Evolutionary conservation across 1,140 invertebrate genomes (phyloP).

Genomic region (Magallana gigas): DNA sequence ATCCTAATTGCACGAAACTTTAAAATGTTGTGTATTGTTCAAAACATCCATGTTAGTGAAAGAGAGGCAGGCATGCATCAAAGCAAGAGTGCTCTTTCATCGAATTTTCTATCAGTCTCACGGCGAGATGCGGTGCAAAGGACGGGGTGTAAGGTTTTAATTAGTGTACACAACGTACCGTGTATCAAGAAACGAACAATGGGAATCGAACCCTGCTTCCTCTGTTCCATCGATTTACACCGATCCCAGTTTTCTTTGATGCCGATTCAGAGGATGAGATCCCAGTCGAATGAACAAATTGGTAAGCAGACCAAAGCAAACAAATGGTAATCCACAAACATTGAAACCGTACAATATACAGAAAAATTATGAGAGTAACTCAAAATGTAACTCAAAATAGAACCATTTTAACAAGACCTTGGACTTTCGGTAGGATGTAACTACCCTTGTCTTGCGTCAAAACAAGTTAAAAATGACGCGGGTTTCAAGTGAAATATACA

Average conservation of each 20-base stretch:
- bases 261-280: background rate
- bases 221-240: slow-evolving; percentile 1
- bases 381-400: too few species aligned
- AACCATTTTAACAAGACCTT: too few species aligned
- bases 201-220: background rate
- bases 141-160: slow-evolving; percentile 13
- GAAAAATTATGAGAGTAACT: too few species aligned
- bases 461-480: too few species aligned
- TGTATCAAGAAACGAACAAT: slow-evolving; percentile 10
- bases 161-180: background rate
- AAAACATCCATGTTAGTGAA: background rate
- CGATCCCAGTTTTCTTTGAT: background rate
- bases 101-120: background rate
- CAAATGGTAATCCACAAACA: too few species aligned
- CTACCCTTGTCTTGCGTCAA: too few species aligned
- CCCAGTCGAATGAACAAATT: too few species aligned
- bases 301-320: too few species aligned
- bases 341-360: too few species aligned
- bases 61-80: background rate
- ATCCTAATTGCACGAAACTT: slow-evolving; percentile 2
- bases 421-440: too few species aligned
- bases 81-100: background rate
- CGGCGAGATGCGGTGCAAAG: background rate
- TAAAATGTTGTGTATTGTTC: slow-evolving; percentile 13
- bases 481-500: too few species aligned